phyloP scores from a whole-genome alignment of 2,888 invertebrate species.

The Watsonalla binaria region DNA sequence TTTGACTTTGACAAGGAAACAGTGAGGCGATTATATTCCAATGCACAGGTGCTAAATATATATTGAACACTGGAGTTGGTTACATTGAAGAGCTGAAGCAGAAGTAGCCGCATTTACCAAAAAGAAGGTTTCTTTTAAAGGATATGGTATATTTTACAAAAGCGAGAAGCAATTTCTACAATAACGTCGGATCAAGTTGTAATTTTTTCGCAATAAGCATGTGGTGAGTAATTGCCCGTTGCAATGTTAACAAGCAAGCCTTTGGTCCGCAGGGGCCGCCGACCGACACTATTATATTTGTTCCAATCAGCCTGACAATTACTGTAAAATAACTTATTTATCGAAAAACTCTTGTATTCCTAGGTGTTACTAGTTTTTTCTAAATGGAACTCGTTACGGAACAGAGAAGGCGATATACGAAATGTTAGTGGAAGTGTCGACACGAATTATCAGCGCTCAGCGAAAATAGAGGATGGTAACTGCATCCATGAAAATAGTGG shows the following conservation, averaged over 20 bases:
- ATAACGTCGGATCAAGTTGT: not conserved
- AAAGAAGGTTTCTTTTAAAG: not conserved
- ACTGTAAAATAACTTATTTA: not conserved
- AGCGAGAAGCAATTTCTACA: not conserved
- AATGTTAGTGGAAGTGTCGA: no score
- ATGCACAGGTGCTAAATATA: no score
- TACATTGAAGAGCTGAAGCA: no score
- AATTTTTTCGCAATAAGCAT: not conserved
- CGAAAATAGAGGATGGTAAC: no score
- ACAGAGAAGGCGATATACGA: no score
- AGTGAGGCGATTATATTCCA: no score
- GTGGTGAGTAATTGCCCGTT: slow-evolving; percentile 20
- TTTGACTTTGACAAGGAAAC: no score
- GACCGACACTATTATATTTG: not conserved
- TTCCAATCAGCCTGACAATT: not conserved
- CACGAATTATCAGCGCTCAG: no score
- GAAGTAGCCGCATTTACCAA: no score
- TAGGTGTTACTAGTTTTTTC: not conserved
- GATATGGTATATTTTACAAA: not conserved
- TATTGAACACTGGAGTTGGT: no score
- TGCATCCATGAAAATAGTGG: no score
- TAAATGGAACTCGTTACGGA: no score
- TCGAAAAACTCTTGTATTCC: not conserved
- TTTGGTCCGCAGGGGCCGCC: not conserved
- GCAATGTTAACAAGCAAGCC: slow-evolving; percentile 39